Evolutionary conservation across 2,888 invertebrate genomes (phyloP), one percentile per base, ranked within the genome.

Genomic region (Adelphocoris suturalis): DNA sequence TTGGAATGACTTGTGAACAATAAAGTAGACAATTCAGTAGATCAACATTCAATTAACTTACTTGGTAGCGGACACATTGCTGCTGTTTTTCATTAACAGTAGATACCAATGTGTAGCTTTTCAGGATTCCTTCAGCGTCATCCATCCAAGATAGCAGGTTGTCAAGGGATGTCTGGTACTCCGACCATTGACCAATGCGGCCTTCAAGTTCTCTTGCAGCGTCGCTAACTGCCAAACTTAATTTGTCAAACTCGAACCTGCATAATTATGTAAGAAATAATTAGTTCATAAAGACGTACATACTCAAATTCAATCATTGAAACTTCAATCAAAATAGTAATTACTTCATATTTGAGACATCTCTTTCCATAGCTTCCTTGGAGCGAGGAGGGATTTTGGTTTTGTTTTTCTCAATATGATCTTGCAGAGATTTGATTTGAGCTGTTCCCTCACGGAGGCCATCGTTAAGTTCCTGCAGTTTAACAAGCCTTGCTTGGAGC

Each of bases 21-120:
- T 37, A 7, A 4, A 37, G 37, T 37, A 37, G 37, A 37, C 2
- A 37, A 37, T 37, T 37, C 37, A 37, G 37, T 37, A 4, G 37
- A 4, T 4, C 37, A 37, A 37, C 7, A 37, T 37, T 37, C 37
- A 4, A 37, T 37, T 68, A 19, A 76, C 48, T 93, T 94, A 97
- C 97, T 96, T 98, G 97, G 93, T 98, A 98, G 94, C 97, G 97
- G 93, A 97, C 96, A 57, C 97, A 95, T 93, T 98, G 98, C 91
- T 97, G 97, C 92, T 97, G 95, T 93, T 99, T 99, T 92, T 98
- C 98, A 92, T 98, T 97, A 47, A 98, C 94, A 0, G 97, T 97
- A 78, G 97, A 96, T 93, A 97, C 97, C 9, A 97, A 95, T 48
- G 96, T 95, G 92, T 97, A 98, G 91, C 97, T 97, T 93, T 98